phyloP scores from a whole-genome alignment of 2,888 invertebrate genomes.

The Cheilosia variabilis region DNA sequence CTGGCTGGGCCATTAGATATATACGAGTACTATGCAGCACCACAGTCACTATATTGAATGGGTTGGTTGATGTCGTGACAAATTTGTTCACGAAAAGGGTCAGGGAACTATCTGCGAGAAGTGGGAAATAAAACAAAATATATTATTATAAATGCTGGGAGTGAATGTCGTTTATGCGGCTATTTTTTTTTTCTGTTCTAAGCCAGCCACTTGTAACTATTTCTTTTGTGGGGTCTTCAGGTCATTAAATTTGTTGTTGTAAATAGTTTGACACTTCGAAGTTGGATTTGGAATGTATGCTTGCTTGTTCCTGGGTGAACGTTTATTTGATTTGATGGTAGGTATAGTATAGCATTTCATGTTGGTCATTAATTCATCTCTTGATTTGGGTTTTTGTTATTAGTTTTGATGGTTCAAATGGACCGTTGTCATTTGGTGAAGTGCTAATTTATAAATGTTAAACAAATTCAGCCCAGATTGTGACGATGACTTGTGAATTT shows the following conservation, averaged over 20 bases:
- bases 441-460: too few species aligned
- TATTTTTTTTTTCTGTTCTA: constrained; percentile 31
- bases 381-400: constrained; percentile 17
- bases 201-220: constrained; percentile 72
- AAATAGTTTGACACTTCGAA: constrained; percentile 66
- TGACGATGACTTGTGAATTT: too few species aligned
- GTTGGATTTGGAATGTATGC: constrained; percentile 30
- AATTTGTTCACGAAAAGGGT: constrained; percentile 70
- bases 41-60: constrained; percentile 21
- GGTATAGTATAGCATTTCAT: constrained; percentile 44
- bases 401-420: background rate
- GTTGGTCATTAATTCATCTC: constrained; percentile 56
- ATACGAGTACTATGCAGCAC: constrained; percentile 10
- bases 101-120: constrained; percentile 59
- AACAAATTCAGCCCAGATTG: too few species aligned
- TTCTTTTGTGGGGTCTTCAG: constrained; percentile 72
- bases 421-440: too few species aligned
- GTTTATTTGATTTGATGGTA: constrained; percentile 49
- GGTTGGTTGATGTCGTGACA: constrained; percentile 70
- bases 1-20: constrained; percentile 23
- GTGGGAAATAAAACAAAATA: constrained; percentile 26
- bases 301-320: constrained; percentile 27
- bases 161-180: constrained; percentile 59
- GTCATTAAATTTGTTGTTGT: constrained; percentile 41
- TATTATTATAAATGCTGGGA: constrained; percentile 32